Percentiles rank a stretch among this genome's conserved stretches.
Conservation (phyloP, 2,797 vertebrate genomes). For the Hoplostethus atlanticus region DNA sequence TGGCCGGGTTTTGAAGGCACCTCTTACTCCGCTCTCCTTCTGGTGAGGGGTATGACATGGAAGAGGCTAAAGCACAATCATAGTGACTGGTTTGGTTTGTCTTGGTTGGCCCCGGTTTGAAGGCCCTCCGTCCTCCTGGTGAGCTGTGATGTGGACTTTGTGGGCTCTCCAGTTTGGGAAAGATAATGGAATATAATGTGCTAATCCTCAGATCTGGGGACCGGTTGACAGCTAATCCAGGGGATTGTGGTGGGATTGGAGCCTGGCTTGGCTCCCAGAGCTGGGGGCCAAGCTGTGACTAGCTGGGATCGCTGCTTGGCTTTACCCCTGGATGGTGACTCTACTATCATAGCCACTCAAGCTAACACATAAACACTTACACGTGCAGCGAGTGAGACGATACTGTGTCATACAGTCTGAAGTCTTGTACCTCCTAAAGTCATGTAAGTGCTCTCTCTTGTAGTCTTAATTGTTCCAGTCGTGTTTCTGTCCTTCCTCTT, state of each 20-base stretch:
- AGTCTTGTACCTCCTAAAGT: slow-evolving; percentile 69
- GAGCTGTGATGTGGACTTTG: slow-evolving; percentile 63
- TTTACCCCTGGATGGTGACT: slow-evolving; percentile 70
- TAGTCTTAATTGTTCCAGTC: slow-evolving; percentile 74
- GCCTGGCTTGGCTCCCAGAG: slow-evolving; percentile 82
- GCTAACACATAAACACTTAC: slow-evolving; percentile 42
- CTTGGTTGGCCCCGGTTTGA: slow-evolving; percentile 56
- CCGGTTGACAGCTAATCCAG: slow-evolving; percentile 85
- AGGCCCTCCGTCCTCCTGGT: slow-evolving; percentile 57
- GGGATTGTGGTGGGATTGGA: slow-evolving; percentile 84
- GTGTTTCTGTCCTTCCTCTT: slow-evolving; percentile 71
- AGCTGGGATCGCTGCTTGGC: slow-evolving; percentile 58
- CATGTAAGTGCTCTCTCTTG: slow-evolving; percentile 73
- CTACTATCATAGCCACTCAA: slow-evolving; percentile 56
- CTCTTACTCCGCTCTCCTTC: not conserved
- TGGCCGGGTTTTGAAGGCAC: not conserved
- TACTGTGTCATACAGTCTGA: slow-evolving; percentile 53
- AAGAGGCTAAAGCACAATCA: not conserved
- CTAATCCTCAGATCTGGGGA: slow-evolving; percentile 85
- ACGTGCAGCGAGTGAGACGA: slow-evolving; percentile 46
- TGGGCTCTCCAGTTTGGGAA: slow-evolving; percentile 79
- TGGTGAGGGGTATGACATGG: not conserved
- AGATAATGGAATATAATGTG: slow-evolving; percentile 86
- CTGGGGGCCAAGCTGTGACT: slow-evolving; percentile 62
- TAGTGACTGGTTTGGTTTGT: slow-evolving; percentile 4